A percentile compares a stretch with the other conserved stretches of the same genome.
Conservation (phyloP, 2,113 vertebrate genomes). For the Triplophysa tibetana region DNA sequence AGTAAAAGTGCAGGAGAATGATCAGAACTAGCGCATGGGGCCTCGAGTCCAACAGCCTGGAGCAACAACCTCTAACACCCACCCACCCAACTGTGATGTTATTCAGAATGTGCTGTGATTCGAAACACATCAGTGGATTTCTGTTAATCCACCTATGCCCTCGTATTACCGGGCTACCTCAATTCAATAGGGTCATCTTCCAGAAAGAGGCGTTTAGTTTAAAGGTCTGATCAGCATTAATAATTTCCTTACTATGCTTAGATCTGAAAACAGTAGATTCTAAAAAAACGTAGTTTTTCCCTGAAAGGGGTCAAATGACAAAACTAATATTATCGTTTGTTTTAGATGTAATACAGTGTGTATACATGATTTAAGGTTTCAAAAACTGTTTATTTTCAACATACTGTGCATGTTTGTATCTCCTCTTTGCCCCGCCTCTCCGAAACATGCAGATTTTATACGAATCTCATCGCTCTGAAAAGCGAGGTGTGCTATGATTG, state of each 20-base stretch:
- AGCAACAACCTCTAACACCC: not conserved
- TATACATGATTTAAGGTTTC: no score
- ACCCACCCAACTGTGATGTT: not conserved
- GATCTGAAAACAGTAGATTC: not conserved
- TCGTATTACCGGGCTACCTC: not conserved
- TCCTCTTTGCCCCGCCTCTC: no score
- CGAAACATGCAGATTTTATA: no score
- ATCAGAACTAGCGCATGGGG: constrained; percentile 30
- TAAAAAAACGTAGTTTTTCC: no score
- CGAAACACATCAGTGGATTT: not conserved
- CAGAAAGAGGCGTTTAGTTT: constrained; percentile 16
- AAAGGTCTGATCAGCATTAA: constrained; percentile 9
- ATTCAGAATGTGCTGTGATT: constrained; percentile 6
- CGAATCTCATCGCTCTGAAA: no score
- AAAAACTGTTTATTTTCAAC: no score
- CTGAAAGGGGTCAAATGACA: no score
- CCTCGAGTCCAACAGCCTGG: not conserved
- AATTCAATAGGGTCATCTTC: constrained; percentile 1
- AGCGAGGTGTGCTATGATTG: no score
- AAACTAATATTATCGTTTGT: no score
- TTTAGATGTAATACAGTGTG: no score
- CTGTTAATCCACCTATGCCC: not conserved
- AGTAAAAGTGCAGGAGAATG: constrained; percentile 13
- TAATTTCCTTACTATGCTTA: not conserved
- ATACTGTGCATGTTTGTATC: no score